phyloP scores from a whole-genome alignment of 2,888 invertebrate species.

The Noctua comes region DNA sequence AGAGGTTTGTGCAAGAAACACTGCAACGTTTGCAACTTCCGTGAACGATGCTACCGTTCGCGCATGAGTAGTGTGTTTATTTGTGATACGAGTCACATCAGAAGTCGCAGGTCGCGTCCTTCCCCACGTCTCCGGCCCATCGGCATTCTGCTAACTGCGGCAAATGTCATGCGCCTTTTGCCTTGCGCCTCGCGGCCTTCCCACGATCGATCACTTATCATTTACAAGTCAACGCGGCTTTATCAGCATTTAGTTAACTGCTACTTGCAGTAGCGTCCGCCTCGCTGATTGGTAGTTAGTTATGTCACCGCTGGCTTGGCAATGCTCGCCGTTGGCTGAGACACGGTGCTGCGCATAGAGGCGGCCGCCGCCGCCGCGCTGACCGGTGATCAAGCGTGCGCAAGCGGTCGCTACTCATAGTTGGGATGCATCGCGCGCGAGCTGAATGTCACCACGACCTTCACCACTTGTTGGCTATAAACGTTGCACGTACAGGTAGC shows the following conservation, averaged over 20 bases:
- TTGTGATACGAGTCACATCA: neutral
- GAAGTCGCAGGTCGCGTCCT: constrained; percentile 12
- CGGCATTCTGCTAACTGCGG: neutral
- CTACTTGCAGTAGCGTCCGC: constrained; percentile 2
- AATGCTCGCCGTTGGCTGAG: constrained; percentile 5
- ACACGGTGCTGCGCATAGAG: neutral
- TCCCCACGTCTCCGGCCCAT: constrained; percentile 10
- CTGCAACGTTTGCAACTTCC: neutral
- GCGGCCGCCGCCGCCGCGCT: neutral
- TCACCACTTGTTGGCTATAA: neutral
- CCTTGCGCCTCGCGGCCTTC: constrained; percentile 1
- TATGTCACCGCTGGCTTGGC: constrained; percentile 9
- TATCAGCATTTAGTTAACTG: constrained; percentile 23
- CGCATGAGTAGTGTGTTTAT: neutral
- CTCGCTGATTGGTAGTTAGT: constrained; percentile 8
- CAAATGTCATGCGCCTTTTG: constrained; percentile 12
- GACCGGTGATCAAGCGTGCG: constrained; percentile 6
- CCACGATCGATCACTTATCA: neutral
- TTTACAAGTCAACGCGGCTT: constrained; percentile 8
- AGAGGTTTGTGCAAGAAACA: neutral
- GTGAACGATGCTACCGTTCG: neutral
- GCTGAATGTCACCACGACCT: constrained; percentile 13
- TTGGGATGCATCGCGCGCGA: constrained; percentile 21
- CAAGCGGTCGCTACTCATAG: constrained; percentile 1
- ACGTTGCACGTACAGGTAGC: neutral